Conservation (phyloP, 2,113 vertebrate genomes). For the Ceyx melanurus region DNA sequence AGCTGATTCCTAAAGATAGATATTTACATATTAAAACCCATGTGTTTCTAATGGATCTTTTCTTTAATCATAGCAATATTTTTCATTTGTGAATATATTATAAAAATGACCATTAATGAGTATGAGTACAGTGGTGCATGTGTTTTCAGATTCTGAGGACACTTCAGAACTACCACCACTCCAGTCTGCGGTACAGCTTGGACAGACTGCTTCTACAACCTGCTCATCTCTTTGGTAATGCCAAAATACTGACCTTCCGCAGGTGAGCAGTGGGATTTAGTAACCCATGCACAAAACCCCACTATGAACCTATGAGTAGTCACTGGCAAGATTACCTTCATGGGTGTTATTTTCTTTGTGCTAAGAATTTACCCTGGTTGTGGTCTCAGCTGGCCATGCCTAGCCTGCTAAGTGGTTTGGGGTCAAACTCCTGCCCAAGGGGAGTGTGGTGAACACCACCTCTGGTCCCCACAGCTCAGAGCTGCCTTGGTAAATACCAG, state of each 20-base stretch:
- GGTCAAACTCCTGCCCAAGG: neutral
- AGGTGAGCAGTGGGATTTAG: neutral
- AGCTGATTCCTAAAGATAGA: neutral
- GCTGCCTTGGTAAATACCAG: neutral
- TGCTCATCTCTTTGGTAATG: neutral
- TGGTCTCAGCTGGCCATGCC: neutral
- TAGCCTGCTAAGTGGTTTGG: neutral
- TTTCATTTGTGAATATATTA: neutral
- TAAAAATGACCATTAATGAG: neutral
- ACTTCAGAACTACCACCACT: neutral
- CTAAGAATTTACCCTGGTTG: neutral
- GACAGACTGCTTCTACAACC: neutral
- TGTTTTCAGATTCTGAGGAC: neutral
- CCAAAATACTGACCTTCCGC: neutral
- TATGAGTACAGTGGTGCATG: fast-evolving
- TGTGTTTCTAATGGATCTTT: neutral
- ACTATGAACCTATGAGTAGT: neutral
- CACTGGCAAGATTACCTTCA: neutral
- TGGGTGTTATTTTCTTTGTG: fast-evolving
- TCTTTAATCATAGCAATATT: neutral
- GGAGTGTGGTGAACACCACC: neutral
- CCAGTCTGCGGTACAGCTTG: neutral
- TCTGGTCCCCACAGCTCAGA: neutral
- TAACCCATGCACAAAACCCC: neutral
- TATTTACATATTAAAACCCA: neutral